phyloP scores from a whole-genome alignment of 2,888 invertebrate genomes.

The Campoplex capitator region DNA sequence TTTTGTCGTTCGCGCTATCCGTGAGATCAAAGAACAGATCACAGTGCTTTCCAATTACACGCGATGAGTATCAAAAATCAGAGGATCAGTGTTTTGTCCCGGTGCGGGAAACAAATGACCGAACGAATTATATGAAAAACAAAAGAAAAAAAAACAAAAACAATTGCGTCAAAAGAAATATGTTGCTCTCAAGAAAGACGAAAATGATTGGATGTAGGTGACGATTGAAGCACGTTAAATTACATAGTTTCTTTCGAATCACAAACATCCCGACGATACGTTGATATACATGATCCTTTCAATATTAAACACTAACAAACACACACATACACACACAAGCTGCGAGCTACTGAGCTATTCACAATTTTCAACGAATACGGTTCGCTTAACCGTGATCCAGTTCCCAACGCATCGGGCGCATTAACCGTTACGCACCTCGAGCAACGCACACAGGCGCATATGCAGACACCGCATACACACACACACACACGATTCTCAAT shows the following conservation, averaged over 20 bases:
- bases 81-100: background rate
- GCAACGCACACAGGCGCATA: background rate
- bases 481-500: conserved; percentile 16
- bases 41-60: background rate
- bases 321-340: background rate
- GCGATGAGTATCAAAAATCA: background rate
- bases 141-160: background rate
- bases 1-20: background rate
- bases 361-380: conserved; percentile 63
- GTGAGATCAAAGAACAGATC: conserved; percentile 7
- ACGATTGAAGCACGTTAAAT: background rate
- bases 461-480: background rate
- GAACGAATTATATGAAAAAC: background rate
- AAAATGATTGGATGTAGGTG: background rate
- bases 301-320: background rate
- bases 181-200: background rate
- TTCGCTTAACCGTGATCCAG: conserved; percentile 70
- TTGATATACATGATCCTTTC: background rate
- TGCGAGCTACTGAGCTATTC: conserved; percentile 57
- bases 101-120: background rate
- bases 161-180: background rate
- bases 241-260: background rate
- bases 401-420: conserved; percentile 68
- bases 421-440: conserved; percentile 69
- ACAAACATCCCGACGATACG: background rate